phyloP scores from a whole-genome alignment of 2,888 invertebrate genomes.

The Andrena bucephala region DNA sequence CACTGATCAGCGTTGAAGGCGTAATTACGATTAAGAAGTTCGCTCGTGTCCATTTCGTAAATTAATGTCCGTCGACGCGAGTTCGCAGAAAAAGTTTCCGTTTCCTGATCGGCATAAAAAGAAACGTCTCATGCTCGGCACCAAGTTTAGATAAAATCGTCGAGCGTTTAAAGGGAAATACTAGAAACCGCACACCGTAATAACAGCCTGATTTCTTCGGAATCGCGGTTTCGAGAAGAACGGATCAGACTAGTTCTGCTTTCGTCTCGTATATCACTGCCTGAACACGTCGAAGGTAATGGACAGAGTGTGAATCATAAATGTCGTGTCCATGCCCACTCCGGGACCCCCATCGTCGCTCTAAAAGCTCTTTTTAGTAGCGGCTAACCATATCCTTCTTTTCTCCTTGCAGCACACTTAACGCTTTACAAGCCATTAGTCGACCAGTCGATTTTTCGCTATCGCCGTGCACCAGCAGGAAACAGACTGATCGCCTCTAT shows the following conservation, averaged over 20 bases:
- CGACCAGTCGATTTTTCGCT: constrained; percentile 22
- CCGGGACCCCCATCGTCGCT: constrained; percentile 26
- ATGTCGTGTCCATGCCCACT: constrained; percentile 19
- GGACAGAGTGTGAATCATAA: constrained; percentile 51
- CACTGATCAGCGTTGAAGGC: not conserved
- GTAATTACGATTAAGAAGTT: not conserved
- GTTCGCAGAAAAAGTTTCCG: not conserved
- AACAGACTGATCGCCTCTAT: not conserved
- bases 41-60: not conserved
- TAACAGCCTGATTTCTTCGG: constrained; percentile 45
- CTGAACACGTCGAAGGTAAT: constrained; percentile 30
- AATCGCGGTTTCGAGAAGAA: constrained; percentile 42
- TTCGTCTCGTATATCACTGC: constrained; percentile 32
- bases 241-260: constrained; percentile 10
- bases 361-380: constrained; percentile 48
- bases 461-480: not conserved
- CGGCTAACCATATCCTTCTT: constrained; percentile 22
- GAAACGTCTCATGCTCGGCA: constrained; percentile 19
- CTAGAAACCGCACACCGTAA: constrained; percentile 37
- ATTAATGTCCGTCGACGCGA: constrained; percentile 7
- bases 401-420: constrained; percentile 28
- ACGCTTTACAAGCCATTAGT: constrained; percentile 41
- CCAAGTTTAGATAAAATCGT: constrained; percentile 45
- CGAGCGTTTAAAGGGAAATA: constrained; percentile 32
- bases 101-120: constrained; percentile 30